A percentile compares a stretch with the other conserved stretches of the same genome.
phyloP scores from a whole-genome alignment of 64 coral and sea anemone genomes.

The Stichodactyla helianthus region DNA sequence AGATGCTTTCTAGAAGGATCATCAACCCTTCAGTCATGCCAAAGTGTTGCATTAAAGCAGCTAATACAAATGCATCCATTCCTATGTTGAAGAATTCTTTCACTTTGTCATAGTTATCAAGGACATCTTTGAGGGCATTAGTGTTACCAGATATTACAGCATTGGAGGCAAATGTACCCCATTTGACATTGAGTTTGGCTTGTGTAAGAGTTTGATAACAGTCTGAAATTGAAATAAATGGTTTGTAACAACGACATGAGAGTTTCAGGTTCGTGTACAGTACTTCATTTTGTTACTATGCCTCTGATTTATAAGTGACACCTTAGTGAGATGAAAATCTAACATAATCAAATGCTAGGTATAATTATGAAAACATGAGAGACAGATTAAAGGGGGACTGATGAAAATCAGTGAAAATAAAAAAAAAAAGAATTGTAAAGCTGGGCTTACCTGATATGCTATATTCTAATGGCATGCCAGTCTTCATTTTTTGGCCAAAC shows the following conservation, averaged over 20 bases:
- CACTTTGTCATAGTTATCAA: slow-evolving; percentile 53
- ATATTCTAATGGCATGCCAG: no score
- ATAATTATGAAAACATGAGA: no score
- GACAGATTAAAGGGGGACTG: no score
- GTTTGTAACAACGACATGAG: not conserved
- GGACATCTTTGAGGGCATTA: slow-evolving; percentile 34
- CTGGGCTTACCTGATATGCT: no score
- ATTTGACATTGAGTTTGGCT: slow-evolving; percentile 56
- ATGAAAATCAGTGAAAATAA: no score
- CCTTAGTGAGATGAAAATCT: no score
- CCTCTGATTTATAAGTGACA: no score
- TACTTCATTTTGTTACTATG: no score
- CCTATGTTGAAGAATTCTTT: slow-evolving; percentile 56
- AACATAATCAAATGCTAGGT: no score
- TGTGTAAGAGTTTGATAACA: slow-evolving; percentile 21
- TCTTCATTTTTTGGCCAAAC: no score
- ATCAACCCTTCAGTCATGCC: slow-evolving; percentile 8
- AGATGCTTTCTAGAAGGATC: no score
- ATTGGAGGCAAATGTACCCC: slow-evolving; percentile 73
- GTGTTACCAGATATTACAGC: slow-evolving; percentile 56
- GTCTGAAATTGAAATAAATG: not conserved
- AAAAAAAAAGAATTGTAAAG: no score
- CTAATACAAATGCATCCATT: slow-evolving; percentile 41
- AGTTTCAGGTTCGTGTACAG: not conserved
- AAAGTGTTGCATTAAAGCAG: slow-evolving; percentile 33